These are phyloP conservation scores for Xyrichtys novacula DNA, from an alignment of 2,797 vertebrate species.

Conservation along the genomic window DNA sequence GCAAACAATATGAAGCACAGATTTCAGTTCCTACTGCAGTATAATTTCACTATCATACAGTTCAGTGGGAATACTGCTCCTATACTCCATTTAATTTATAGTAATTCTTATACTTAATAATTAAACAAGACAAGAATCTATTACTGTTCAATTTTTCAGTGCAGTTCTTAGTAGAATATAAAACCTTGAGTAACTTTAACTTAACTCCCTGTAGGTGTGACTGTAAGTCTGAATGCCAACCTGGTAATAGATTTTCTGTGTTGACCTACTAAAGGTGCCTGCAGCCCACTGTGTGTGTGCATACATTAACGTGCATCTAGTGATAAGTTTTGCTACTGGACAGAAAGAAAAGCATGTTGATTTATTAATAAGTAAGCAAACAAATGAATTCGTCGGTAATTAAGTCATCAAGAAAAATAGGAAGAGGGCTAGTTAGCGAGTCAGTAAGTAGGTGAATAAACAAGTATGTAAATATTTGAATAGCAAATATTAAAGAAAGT, in stretches of 20 bases:
- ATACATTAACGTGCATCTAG: background rate
- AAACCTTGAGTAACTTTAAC: background rate
- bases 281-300: background rate
- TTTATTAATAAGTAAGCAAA: no score
- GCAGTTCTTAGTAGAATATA: background rate
- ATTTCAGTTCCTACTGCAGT: background rate
- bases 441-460: no score
- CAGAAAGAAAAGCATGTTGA: no score
- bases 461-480: no score
- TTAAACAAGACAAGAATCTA: no score
- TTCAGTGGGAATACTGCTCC: background rate
- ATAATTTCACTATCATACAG: background rate
- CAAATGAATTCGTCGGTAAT: no score
- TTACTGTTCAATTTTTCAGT: background rate
- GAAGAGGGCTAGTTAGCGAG: no score
- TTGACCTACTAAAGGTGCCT: background rate
- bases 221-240: background rate
- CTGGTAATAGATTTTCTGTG: conserved; percentile 6
- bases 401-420: no score
- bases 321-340: no score
- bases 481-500: no score
- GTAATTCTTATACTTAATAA: no score
- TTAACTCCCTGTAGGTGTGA: background rate
- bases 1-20: background rate
- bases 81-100: background rate